Evolutionary conservation across 2,888 invertebrate genomes (phyloP), one percentile per base, ranked within the genome.

Genomic region (Microplitis deprimator): DNA sequence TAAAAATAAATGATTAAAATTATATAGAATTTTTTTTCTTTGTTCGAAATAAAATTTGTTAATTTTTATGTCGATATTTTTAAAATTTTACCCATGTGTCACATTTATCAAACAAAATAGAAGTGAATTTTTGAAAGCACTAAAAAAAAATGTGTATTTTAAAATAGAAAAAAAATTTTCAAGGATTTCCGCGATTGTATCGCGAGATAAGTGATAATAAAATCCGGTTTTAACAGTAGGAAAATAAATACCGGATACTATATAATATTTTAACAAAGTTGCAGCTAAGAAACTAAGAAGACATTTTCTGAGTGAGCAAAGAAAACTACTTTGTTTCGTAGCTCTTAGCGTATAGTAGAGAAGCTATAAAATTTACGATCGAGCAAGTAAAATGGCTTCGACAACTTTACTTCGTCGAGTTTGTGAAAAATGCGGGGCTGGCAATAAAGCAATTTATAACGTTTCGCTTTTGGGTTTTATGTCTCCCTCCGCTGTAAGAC

Each of bases 401-500:
- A 75, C 75, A 64, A 70, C 64, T 70, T 71, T 68, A 71, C 70
- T 70, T 70, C 50, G 70, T 65, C 17, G 50, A 76, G 70, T 65
- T 70, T 70, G 64, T 76, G 79, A 83, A 84, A 86, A 83, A 78
- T 60, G 73, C 79, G 79, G 17, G 79, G 80, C 71, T 75, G 79
- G 81, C 78, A 84, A 84, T 87, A 87, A 87, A 87, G 81, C 84
- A 81, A 86, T 86, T 85, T 85, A 85, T 83, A 79, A 79, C 76
- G 80, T 73, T 75, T 61, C 67, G 73, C 69, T 59, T 60, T 60
- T 75, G 72, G 29, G 73, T 68, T 75, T 59, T 68, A 75, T 59
- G 67, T 61, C 61, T 65, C 50, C 17, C 17, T n/a, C 17, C 64
- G 13, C 13, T 64, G 20, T 20, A 13, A 50, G 50, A 50, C 40